phyloP scores from a whole-genome alignment of 2,113 vertebrate genomes.

The Centropus bengalensis region DNA sequence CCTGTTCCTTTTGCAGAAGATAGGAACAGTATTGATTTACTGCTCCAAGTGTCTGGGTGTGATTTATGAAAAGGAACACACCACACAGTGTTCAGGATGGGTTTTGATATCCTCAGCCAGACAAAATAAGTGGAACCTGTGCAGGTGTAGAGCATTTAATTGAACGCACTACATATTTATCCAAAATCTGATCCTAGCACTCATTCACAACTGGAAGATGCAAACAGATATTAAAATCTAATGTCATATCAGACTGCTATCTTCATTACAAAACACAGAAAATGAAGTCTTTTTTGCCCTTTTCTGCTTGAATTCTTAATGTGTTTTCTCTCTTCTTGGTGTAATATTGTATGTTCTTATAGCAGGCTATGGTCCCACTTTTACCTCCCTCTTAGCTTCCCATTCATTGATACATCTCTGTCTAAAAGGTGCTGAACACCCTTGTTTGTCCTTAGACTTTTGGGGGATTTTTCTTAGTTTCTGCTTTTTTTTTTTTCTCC shows the following conservation, averaged over 20 bases:
- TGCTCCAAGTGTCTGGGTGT: constrained; percentile 3
- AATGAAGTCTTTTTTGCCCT: neutral
- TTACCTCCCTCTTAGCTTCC: neutral
- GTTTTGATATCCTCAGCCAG: neutral
- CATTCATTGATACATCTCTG: neutral
- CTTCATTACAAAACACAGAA: neutral
- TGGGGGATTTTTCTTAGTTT: neutral
- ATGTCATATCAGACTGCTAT: neutral
- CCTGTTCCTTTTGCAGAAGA: constrained; percentile 35
- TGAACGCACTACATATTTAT: neutral
- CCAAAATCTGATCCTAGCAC: neutral
- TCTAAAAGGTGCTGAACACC: neutral
- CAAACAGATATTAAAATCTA: neutral
- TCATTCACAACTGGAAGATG: neutral
- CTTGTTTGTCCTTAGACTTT: neutral
- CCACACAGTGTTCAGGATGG: neutral
- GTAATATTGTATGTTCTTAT: neutral
- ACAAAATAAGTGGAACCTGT: neutral
- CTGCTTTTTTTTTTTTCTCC: neutral
- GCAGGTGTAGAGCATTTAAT: neutral
- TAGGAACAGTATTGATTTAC: constrained; percentile 60
- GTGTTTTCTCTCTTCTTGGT: neutral
- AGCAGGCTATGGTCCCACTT: neutral
- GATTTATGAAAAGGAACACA: constrained; percentile 64
- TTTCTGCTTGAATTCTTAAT: neutral